Conservation (phyloP, 2,113 vertebrate species). For the Macquaria australasica region DNA sequence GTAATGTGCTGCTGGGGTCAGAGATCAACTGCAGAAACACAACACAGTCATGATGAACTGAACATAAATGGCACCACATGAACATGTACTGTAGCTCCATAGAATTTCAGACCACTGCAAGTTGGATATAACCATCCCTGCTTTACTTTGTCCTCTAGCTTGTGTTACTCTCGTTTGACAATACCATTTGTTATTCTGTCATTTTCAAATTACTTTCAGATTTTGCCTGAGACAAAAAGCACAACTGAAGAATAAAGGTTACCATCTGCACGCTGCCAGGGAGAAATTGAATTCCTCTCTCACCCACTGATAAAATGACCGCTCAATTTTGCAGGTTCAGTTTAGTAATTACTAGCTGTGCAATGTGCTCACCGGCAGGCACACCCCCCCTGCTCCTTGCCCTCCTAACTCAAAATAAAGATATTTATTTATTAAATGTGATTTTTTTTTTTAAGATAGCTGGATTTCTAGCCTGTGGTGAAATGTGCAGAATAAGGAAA, state of each 20-base stretch:
- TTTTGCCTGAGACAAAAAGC: constrained; percentile 78
- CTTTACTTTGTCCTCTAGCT: constrained; percentile 29
- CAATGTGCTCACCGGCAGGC: constrained; percentile 1
- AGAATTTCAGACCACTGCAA: not conserved
- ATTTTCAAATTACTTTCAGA: constrained; percentile 73
- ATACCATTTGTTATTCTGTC: constrained; percentile 73
- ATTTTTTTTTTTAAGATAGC: not conserved
- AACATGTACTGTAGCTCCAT: not conserved
- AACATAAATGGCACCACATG: not conserved
- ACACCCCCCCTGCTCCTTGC: not conserved
- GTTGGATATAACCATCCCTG: constrained; percentile 1
- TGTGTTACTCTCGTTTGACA: constrained; percentile 24
- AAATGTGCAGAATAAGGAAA: constrained; percentile 12
- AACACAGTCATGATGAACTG: not conserved
- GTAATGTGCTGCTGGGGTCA: constrained; percentile 22
- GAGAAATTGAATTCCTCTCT: constrained; percentile 44
- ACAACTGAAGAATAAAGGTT: constrained; percentile 54
- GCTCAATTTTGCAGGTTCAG: constrained; percentile 33
- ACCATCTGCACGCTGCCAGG: constrained; percentile 13
- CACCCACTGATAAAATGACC: constrained; percentile 37
- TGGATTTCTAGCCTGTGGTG: not conserved
- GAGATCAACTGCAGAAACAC: not conserved
- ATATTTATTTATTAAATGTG: constrained; percentile 12
- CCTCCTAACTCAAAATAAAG: constrained; percentile 20
- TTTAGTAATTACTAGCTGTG: constrained; percentile 50